Base-by-base conservation (phyloP, 1,140 invertebrate species). In the Mya arenaria region DNA sequence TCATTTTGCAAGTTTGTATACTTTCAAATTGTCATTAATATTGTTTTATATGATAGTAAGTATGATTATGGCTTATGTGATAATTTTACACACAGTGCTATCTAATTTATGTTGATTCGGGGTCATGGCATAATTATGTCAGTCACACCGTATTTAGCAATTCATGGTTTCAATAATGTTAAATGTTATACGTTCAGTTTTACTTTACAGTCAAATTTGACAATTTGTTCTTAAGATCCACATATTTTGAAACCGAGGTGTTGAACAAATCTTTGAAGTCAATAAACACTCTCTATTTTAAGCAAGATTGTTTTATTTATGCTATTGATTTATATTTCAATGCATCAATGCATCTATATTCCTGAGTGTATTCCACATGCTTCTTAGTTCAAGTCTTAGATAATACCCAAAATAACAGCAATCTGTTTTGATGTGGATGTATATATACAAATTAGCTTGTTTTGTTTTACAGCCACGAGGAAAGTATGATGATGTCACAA, bases 401-500 rank as follows among this genome's bases (percentile, higher is more conserved):
- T 6, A 6, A 56, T 6, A 17, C 28, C 55, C n/a, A 17, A n/a
- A 4, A 19, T 6, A 19, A 56, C 55, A 4, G n/a, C n/a, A 23
- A 48, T 48, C n/a, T 13, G n/a, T 48, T n/a, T n/a, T 13, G n/a
- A 48, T 48, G n/a, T 13, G 28, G 28, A 23, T 56, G n/a, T 56
- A 4, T 23, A 19, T 5, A 4, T 5, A 4, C 28, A 6, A 6
- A 56, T 6, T 56, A 23, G 55, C 4, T 56, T 28, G n/a, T 4
- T 23, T 4, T 17, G n/a, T 6, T 52, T 52, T 65, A 15, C 62
- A 65, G 62, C 32, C 28, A 36, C 39, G 77, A 82, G 37, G 72
- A 83, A 41, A 82, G 78, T 58, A 88, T 85, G 85, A 74, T 75
- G 34, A 79, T 58, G n/a, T n/a, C n/a, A n/a, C n/a, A n/a, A n/a